Evolutionary conservation across 1,140 invertebrate genomes (phyloP), one percentile per base, ranked within the genome.

Genomic region (Lycorma delicatula): DNA sequence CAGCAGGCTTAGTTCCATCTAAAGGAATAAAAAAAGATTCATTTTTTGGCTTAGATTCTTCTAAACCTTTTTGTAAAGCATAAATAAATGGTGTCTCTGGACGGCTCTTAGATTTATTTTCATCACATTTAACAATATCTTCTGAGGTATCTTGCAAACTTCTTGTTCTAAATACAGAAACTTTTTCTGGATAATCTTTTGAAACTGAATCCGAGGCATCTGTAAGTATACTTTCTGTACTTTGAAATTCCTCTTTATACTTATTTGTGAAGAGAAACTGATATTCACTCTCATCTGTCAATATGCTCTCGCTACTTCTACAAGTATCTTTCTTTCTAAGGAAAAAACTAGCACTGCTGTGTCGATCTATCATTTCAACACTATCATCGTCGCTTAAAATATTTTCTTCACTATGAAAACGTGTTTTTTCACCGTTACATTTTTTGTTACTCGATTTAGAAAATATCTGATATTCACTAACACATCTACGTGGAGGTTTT

Each of bases 391-490:
- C 85, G 1, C 84, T 86, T 1, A 90, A 70, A 34, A 90, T 75
- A 13, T 85, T 88, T 64, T 89, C 86, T 67, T 89, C 85, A 56
- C 85, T 87, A 51, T 81, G 70, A 7, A 69, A 72, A 27, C 65
- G 34, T 59, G 64, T 61, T 52, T 55, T 62, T 36, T 71, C 64
- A 13, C 57, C 62, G 7, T 66, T 58, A 52, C 63, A 66, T 41
- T 65, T 64, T 1, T 58, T 38, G 53, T 69, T 34, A 53, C 68
- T 67, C 1, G 68, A 56, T 52, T 67, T 62, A n/a, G 71, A 72
- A 59, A 84, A 85, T 31, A 90, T 86, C 67, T 87, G 85, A 66
- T 88, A 87, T 63, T 89, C 85, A 7, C 85, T 86, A 25, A 86
- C 75, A 54, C 83, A 83, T 47, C 85, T 69, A 51, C 83, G 74